Evolutionary conservation across 1,140 invertebrate genomes (phyloP).

Genomic region (Monomorium pharaonis): DNA sequence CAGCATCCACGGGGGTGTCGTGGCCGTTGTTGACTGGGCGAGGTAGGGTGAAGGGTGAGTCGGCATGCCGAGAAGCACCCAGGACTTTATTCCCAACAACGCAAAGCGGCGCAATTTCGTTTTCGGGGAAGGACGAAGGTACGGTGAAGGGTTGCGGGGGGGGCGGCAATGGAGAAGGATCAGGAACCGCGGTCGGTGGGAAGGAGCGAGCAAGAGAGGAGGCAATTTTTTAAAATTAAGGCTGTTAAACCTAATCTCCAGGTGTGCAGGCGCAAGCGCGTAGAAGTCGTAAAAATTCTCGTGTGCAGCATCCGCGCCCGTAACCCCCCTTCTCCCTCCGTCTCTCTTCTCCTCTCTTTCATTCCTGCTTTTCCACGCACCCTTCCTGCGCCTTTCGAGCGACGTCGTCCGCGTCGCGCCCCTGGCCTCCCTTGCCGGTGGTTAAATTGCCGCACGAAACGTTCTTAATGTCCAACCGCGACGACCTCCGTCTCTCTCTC

Average conservation of each 20-base stretch:
- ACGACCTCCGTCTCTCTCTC: slow-evolving; percentile 55
- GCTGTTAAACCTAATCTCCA: slow-evolving; percentile 82
- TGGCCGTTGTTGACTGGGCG: slow-evolving; percentile 17
- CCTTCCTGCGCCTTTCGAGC: slow-evolving; percentile 52
- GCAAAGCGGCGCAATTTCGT: slow-evolving; percentile 75
- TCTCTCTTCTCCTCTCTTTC: slow-evolving; percentile 26
- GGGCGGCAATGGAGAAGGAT: slow-evolving; percentile 21
- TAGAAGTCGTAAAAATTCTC: slow-evolving; percentile 75
- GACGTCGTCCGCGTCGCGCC: slow-evolving; percentile 61
- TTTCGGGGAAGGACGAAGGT: slow-evolving; percentile 43
- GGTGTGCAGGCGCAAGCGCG: slow-evolving; percentile 69
- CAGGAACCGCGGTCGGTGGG: slow-evolving; percentile 17
- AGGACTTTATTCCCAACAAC: slow-evolving; percentile 67
- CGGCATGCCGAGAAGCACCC: slow-evolving; percentile 42
- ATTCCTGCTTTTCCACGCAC: slow-evolving; percentile 23
- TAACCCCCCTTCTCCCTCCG: not conserved
- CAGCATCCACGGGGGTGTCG: slow-evolving; percentile 33
- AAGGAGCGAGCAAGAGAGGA: slow-evolving; percentile 61
- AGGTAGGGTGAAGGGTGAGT: not conserved
- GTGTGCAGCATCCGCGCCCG: slow-evolving; percentile 19
- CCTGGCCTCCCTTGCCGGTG: slow-evolving; percentile 58
- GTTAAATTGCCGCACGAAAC: slow-evolving; percentile 76
- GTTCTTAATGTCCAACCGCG: slow-evolving; percentile 78
- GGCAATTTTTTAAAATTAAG: slow-evolving; percentile 83
- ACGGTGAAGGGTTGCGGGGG: not conserved